Percentiles rank a stretch among this genome's conserved stretches.
phyloP scores from a whole-genome alignment of 2,113 vertebrate species.

The Muntiacus muntjak region DNA sequence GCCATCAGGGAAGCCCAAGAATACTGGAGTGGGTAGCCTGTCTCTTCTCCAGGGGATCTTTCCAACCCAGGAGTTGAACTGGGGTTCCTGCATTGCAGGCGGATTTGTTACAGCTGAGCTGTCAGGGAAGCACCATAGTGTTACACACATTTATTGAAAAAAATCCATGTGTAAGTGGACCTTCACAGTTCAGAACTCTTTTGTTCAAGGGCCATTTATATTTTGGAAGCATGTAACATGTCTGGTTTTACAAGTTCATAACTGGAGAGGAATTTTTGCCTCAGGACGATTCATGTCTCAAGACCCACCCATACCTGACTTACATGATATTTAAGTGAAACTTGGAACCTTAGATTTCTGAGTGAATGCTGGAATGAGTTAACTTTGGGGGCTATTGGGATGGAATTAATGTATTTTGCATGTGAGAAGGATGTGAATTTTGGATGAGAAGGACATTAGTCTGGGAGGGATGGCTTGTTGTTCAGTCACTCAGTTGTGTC shows the following conservation, averaged over 20 bases:
- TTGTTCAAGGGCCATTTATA: neutral
- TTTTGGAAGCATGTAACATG: neutral
- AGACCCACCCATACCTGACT: neutral
- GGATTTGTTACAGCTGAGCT: rapidly evolving
- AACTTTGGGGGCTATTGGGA: neutral
- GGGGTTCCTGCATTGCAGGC: neutral
- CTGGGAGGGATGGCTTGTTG: neutral
- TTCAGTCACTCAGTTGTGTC: neutral
- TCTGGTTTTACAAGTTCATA: neutral
- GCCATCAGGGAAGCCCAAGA: neutral
- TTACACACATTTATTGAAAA: neutral
- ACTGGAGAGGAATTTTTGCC: neutral
- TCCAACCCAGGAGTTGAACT: neutral
- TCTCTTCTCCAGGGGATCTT: neutral
- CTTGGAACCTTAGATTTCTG: neutral
- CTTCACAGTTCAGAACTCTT: neutral
- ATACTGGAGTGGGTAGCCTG: neutral
- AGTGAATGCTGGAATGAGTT: neutral
- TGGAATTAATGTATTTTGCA: neutral
- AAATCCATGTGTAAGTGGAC: neutral
- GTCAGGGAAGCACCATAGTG: neutral
- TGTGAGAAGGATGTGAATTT: neutral
- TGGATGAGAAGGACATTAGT: neutral
- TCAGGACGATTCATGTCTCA: neutral
- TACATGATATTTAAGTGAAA: neutral